Evolutionary conservation across 2,113 vertebrate genomes (phyloP), one percentile per base, ranked within the genome.

Genomic region (Turdus rufiventris): DNA sequence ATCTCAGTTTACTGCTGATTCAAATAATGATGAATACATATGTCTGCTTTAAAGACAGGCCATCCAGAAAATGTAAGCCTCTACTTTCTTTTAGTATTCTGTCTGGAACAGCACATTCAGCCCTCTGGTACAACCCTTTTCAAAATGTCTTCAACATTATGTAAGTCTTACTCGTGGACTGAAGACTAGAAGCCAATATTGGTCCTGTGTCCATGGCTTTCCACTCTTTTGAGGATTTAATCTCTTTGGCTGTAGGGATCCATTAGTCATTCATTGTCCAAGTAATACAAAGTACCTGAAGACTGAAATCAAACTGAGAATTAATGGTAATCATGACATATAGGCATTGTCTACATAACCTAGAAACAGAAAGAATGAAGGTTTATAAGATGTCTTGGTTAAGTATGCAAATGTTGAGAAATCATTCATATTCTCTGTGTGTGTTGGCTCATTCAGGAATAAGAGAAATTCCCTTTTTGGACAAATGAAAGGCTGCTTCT

Each of bases 401-500:
- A 89, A 34, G 11, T 34, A 58, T 18, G 18, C 24, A 80, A 66
- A 42, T 51, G 8, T 4, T 78, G 18, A 29, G 67, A 94, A 76
- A 12, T 14, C 28, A 16, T 73, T 28, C 3, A 16, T 56, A 31
- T 79, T 89, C 34, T 89, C 0, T 40, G 0, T 26, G 8, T 56
- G 3, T 57, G 8, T 72, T 8, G 0, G 1, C 25, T 74, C 3
- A 0, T 74, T 74, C 33, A 89, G 45, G 51, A 93, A 79, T 43
- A 31, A 73, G 10, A 91, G 31, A 50, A 61, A 19, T 56, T 91
- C 62, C 9, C 12, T 21, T 73, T 91, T 88, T 65, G 14, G 26
- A 61, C 50, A 88, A 92, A 76, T 83, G 21, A 89, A 61, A 71
- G 85, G 10, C 23, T 91, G 16, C 2, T 73, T 80, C 47, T 93